A percentile compares a stretch with the other conserved stretches of the same genome.
These are phyloP conservation scores for Psittacula cyanocephala DNA, from an alignment of 2,113 vertebrate genomes.

Conservation along the genomic window DNA sequence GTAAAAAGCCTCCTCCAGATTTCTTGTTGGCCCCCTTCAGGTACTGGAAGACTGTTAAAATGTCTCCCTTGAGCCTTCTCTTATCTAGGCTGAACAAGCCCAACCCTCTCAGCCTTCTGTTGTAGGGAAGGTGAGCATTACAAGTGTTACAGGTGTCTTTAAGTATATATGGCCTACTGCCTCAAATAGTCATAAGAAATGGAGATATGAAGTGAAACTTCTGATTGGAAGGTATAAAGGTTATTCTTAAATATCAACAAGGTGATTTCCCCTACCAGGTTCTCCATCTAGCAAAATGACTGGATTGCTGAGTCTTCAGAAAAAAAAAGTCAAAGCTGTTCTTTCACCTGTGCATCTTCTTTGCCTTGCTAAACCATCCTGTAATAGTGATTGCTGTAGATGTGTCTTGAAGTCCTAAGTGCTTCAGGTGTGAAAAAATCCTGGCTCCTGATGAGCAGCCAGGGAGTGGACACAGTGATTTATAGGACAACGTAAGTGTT, in stretches of 20 bases:
- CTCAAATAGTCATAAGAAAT: slow-evolving; percentile 1
- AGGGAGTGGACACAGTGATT: neutral
- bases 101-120: neutral
- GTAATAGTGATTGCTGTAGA: neutral
- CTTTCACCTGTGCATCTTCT: neutral
- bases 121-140: neutral
- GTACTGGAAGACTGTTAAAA: neutral
- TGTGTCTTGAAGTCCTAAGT: neutral
- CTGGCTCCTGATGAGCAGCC: neutral
- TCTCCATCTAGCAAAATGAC: neutral
- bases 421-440: slow-evolving; percentile 12
- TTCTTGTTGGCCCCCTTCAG: neutral
- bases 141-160: neutral
- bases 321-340: neutral
- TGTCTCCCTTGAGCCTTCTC: neutral
- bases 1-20: neutral
- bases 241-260: neutral
- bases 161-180: slow-evolving; percentile 4
- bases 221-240: neutral
- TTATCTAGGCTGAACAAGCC: neutral
- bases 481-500: neutral
- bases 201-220: neutral
- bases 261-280: neutral
- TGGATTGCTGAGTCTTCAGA: neutral
- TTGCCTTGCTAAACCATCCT: neutral